phyloP scores from a whole-genome alignment of 2,797 vertebrate genomes.

The Eremophila alpestris region DNA sequence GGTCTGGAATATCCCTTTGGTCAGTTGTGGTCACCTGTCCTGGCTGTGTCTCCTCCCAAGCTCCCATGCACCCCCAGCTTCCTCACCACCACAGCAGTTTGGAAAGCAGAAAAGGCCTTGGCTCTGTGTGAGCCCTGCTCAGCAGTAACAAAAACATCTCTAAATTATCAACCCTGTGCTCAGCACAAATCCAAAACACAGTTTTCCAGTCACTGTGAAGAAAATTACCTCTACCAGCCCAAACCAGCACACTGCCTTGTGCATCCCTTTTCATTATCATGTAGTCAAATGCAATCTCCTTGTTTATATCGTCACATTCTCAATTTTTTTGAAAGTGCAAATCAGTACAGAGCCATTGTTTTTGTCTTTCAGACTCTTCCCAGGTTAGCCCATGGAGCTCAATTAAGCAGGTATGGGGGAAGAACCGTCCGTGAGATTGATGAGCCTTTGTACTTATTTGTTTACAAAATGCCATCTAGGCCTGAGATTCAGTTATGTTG shows the following conservation, averaged over 20 bases:
- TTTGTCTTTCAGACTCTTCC: not conserved
- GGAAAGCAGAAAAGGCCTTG: not conserved
- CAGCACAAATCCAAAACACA: not conserved
- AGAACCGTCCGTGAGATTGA: not conserved
- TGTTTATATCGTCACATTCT: not conserved
- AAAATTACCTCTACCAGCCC: not conserved
- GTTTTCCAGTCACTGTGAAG: not conserved
- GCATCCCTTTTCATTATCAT: not conserved
- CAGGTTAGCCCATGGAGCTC: not conserved
- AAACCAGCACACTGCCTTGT: not conserved
- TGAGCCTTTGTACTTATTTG: not conserved
- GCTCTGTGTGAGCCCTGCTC: not conserved
- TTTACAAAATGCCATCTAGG: not conserved
- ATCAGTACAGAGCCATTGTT: not conserved
- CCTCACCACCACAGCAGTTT: accelerated
- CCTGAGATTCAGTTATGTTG: not conserved
- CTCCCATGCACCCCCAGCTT: accelerated
- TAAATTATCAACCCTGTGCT: not conserved
- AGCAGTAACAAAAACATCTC: not conserved
- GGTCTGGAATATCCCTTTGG: not conserved
- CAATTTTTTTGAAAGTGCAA: not conserved
- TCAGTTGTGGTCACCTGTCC: not conserved
- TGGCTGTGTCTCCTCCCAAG: not conserved
- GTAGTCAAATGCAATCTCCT: not conserved
- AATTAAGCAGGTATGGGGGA: not conserved